Evolutionary conservation across 2,888 invertebrate genomes (phyloP).

Genomic region (Girardia tigrina): DNA sequence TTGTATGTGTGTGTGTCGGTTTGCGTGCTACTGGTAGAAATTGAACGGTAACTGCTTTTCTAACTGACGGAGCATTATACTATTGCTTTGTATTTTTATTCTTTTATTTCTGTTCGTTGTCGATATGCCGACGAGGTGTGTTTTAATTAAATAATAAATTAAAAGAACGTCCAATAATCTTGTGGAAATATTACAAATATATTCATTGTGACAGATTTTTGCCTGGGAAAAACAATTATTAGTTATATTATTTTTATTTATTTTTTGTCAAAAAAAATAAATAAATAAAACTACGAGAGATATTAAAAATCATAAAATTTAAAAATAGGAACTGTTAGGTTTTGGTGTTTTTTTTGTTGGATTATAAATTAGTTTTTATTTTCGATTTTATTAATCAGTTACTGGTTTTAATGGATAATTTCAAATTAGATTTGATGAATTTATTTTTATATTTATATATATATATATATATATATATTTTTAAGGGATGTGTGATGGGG

Average conservation of each 20-base stretch:
- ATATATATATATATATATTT: too few relatives aligned
- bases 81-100: conserved; percentile 11
- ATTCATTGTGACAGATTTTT: conserved; percentile 10
- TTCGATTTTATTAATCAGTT: neutral
- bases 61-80: conserved; percentile 19
- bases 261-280: too few relatives aligned
- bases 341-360: too few relatives aligned
- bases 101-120: conserved; percentile 16
- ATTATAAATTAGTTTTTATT: conserved; percentile 18
- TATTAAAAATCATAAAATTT: conserved; percentile 15
- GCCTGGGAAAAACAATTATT: conserved; percentile 1
- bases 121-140: conserved; percentile 11
- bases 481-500: neutral
- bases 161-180: conserved; percentile 20
- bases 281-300: too few relatives aligned
- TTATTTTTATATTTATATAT: too few relatives aligned
- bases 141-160: conserved; percentile 20
- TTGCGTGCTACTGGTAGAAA: conserved; percentile 23
- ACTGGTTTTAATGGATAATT: neutral
- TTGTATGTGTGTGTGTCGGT: conserved; percentile 3
- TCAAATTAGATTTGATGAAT: too few relatives aligned
- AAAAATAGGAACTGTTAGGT: neutral
- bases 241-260: conserved; percentile 5
- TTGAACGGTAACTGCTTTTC: conserved; percentile 18
- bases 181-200: conserved; percentile 14